phyloP scores from a whole-genome alignment of 2,113 vertebrate genomes.

The Melanerpes aurifrons region DNA sequence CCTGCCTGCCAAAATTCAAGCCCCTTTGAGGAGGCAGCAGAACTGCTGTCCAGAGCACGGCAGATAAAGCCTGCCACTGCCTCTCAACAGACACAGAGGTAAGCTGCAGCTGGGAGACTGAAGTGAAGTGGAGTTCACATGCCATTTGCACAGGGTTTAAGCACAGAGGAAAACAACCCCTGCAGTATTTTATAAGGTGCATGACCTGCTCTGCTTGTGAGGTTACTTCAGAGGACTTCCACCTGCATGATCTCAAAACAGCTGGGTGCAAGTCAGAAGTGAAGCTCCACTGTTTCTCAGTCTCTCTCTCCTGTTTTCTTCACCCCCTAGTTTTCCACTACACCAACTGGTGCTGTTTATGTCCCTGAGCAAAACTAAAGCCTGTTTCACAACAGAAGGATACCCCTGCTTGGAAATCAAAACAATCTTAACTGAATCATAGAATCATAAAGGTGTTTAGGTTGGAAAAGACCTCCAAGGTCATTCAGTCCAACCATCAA shows the following conservation, averaged over 20 bases:
- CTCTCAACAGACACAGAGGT: background rate
- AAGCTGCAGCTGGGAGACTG: background rate
- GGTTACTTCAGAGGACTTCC: background rate
- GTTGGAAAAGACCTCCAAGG: too few species aligned
- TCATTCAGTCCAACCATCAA: too few species aligned
- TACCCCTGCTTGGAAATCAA: background rate
- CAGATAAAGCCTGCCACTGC: background rate
- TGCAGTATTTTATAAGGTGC: background rate
- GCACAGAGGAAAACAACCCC: background rate
- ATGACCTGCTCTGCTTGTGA: background rate
- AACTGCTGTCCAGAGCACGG: background rate
- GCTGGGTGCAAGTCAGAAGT: background rate
- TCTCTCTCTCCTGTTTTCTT: background rate
- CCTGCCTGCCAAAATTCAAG: background rate
- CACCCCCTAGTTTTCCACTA: background rate
- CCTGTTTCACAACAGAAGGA: background rate
- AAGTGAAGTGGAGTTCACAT: background rate
- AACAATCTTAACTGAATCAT: background rate
- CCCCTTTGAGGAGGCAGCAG: background rate
- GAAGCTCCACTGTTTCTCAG: background rate
- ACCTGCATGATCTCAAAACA: background rate
- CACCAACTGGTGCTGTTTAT: background rate
- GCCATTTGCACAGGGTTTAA: background rate
- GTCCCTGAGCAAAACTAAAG: background rate
- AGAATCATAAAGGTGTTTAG: too few species aligned